Evolutionary conservation across 92 coral and sea anemone genomes (phyloP).

Genomic region (Porites evermanni): DNA sequence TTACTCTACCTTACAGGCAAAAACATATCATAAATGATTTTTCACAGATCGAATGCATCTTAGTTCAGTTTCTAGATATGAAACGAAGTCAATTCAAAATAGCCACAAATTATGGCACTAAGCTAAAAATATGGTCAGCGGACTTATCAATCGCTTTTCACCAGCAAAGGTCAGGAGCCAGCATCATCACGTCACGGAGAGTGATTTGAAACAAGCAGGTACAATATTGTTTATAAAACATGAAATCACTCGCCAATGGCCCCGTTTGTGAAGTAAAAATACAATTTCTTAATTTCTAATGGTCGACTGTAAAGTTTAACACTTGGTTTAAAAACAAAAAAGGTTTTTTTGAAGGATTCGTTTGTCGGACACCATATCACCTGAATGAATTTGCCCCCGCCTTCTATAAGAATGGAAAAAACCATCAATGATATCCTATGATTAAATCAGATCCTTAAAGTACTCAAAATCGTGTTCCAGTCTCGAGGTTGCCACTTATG

Average conservation of each 20-base stretch:
- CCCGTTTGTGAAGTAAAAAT: background rate
- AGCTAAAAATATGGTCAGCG: background rate
- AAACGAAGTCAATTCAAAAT: no score
- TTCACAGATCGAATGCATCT: background rate
- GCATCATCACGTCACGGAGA: conserved; percentile 19
- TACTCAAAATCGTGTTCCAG: no score
- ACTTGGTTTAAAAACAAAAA: conserved; percentile 2
- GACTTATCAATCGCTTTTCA: background rate
- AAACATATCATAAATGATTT: no score
- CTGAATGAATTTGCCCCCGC: no score
- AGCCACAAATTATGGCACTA: no score
- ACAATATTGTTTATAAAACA: conserved; percentile 28
- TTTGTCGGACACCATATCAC: background rate
- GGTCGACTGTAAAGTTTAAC: background rate
- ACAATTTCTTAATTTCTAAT: background rate
- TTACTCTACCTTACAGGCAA: no score
- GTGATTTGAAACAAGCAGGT: conserved; percentile 29
- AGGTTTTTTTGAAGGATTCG: background rate
- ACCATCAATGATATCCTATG: background rate
- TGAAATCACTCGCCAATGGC: conserved; percentile 42
- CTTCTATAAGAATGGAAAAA: background rate
- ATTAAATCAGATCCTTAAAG: background rate
- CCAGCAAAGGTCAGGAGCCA: conserved; percentile 20
- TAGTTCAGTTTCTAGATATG: background rate
- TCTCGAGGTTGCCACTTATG: background rate